phyloP scores from a whole-genome alignment of 2,888 invertebrate species.

The Cheiracanthium punctorium region DNA sequence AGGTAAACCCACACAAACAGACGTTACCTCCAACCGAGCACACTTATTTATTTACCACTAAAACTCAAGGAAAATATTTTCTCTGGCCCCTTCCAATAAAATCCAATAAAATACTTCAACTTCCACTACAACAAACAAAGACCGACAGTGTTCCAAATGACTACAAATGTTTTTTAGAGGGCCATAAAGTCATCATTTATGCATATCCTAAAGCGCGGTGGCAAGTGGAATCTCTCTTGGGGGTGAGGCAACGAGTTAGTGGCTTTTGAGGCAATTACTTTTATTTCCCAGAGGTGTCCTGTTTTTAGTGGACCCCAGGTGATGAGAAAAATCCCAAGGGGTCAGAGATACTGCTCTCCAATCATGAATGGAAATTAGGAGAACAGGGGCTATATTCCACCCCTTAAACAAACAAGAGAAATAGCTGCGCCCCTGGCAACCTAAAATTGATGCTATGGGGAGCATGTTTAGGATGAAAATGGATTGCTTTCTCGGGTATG shows the following conservation, averaged over 20 bases:
- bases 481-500: too few species aligned
- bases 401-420: background rate
- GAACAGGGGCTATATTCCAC: background rate
- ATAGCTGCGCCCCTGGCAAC: background rate
- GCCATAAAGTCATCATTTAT: slow-evolving; percentile 66
- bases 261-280: slow-evolving; percentile 63
- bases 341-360: slow-evolving; percentile 19
- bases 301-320: slow-evolving; percentile 66
- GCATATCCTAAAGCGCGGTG: slow-evolving; percentile 27
- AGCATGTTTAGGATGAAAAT: too few species aligned
- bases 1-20: background rate
- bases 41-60: background rate
- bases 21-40: background rate
- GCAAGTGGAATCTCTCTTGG: background rate
- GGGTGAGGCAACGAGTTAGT: slow-evolving; percentile 35
- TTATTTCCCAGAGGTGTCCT: slow-evolving; percentile 50
- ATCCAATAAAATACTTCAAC: slow-evolving; percentile 11
- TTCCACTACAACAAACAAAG: background rate
- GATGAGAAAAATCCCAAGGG: slow-evolving; percentile 29
- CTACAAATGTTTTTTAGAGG: slow-evolving; percentile 42
- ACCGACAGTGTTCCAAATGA: background rate
- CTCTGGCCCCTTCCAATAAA: background rate
- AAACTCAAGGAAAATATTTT: background rate
- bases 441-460: too few species aligned
- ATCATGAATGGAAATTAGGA: slow-evolving; percentile 60